Evolutionary conservation across 2,888 invertebrate genomes (phyloP).

Genomic region (Scaptomyza cyrtandrae): DNA sequence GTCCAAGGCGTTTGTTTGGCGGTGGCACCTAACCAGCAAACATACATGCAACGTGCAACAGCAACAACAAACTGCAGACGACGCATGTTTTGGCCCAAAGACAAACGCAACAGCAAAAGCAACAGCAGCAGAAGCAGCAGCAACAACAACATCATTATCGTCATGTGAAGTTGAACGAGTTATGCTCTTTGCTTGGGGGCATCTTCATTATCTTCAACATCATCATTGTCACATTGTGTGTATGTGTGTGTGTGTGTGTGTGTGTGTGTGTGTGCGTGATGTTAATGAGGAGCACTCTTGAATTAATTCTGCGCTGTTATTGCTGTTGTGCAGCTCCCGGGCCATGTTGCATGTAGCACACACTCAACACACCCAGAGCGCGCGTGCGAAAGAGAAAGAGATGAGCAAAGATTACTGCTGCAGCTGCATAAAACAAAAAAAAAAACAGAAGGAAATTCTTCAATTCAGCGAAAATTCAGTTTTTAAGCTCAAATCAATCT

Average conservation of each 20-base stretch:
- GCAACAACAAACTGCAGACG: constrained; percentile 33
- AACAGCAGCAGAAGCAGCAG: constrained; percentile 19
- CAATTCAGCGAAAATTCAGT: not conserved
- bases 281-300: constrained; percentile 63
- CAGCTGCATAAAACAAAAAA: constrained; percentile 10
- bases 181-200: constrained; percentile 42
- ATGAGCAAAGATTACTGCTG: not conserved
- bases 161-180: constrained; percentile 54
- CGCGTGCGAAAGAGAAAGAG: not conserved
- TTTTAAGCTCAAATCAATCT: constrained; percentile 11
- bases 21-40: constrained; percentile 27
- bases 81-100: constrained; percentile 55
- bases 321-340: constrained; percentile 37
- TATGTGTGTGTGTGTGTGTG: constrained; percentile 21
- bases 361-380: constrained; percentile 7
- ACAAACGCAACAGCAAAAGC: constrained; percentile 28
- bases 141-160: constrained; percentile 29
- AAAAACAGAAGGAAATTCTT: constrained; percentile 3
- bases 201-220: constrained; percentile 7
- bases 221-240: constrained; percentile 10
- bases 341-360: constrained; percentile 49
- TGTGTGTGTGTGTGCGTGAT: constrained; percentile 44
- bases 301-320: constrained; percentile 53
- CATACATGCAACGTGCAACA: constrained; percentile 27
- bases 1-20: constrained; percentile 1